phyloP scores from a whole-genome alignment of 2,113 vertebrate species.

The Macaca nemestrina region DNA sequence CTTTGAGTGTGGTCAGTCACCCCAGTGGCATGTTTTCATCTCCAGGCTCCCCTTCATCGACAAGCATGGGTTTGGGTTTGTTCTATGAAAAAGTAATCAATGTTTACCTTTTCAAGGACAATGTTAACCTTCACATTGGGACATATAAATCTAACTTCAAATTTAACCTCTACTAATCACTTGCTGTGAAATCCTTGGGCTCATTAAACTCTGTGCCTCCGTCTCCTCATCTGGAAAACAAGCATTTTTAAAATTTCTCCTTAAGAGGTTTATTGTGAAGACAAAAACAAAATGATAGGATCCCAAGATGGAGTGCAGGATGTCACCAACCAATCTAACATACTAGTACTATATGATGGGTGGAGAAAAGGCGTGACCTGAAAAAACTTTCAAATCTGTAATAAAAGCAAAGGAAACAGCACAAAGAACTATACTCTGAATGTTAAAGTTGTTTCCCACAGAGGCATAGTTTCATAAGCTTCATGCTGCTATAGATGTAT shows the following conservation, averaged over 20 bases:
- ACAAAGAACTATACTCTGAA: background rate
- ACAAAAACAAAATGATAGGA: background rate
- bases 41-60: background rate
- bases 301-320: background rate
- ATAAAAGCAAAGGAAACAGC: background rate
- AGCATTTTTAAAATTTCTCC: background rate
- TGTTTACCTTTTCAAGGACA: background rate
- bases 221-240: background rate
- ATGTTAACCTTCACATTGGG: background rate
- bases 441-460: background rate
- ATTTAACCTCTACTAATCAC: background rate
- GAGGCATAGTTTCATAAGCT: background rate
- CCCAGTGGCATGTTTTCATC: background rate
- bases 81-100: background rate
- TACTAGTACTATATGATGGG: background rate
- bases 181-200: background rate
- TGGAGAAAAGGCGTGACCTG: background rate
- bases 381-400: background rate
- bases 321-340: background rate
- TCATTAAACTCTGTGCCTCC: background rate
- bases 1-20: background rate
- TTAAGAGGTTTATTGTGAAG: background rate
- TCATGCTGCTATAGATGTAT: too few species aligned
- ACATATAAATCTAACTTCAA: background rate
- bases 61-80: background rate